Base-by-base conservation (phyloP, 2,888 invertebrate species). In the Dastarcus helophoroides region DNA sequence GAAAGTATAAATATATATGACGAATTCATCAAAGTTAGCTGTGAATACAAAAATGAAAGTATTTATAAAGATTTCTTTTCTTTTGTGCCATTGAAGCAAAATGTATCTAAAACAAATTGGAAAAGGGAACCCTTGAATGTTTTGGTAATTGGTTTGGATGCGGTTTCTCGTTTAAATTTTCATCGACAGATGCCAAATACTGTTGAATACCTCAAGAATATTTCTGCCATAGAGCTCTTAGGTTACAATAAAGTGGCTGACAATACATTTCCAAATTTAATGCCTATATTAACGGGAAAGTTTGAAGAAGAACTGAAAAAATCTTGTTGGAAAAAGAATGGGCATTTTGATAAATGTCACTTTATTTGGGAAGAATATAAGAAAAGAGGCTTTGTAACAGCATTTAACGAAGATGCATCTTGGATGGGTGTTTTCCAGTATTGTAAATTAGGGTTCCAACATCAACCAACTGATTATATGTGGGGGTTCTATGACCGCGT, bases 191-290 rank as follows among this genome's bases (percentile, higher is more conserved):
- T 91, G 80, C 81, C 81, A 0, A 68, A 68, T 47, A 84, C 85
- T 1, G 60, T 71, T 10, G 54, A 65, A 2, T 72, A 67, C 42
- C 62, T 88, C 29, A 63, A 68, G 34, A 38, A 53, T 26, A 62
- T 82, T 36, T 68, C 69, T 8, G 78, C 79, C 21, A 68, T 84
- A 29, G 88, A 88, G 53, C 67, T 94, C 53, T 59, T 79, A 41
- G 94, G 93, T 3, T 91, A 88, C 58, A 90, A 85, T 54, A 94
- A 93, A 68, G 82, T 94, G 5, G 94, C 78, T 3, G 93, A 93
- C 58, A 94, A 93, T 57, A 93, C 93, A 0, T 91, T 84, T 54
- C 89, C 90, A 1, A 94, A 94, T 58, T 56, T 94, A 35, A 72
- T 83, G 4, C 83, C 93, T 0, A 69, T 86, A 38, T 62, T 91